These are phyloP conservation scores for Strongylocentrotus purpuratus DNA, from an alignment of 35 echinoderm and acorn worm species.

Conservation along the genomic window DNA sequence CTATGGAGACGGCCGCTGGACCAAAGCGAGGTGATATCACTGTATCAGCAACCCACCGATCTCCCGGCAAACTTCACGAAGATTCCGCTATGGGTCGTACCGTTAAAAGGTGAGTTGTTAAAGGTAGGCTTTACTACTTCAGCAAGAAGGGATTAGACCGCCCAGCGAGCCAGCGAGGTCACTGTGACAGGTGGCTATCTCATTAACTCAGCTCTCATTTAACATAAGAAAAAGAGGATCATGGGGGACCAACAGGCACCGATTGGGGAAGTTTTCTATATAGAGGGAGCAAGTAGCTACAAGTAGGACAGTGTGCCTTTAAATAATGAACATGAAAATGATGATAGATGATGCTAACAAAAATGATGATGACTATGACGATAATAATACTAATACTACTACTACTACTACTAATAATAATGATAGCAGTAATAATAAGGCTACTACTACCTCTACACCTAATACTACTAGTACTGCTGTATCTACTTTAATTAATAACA, in stretches of 20 bases:
- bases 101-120: background rate
- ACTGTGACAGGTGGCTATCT: too few species aligned
- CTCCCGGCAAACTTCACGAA: background rate
- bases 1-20: background rate
- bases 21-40: background rate
- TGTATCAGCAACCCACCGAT: constrained; percentile 38
- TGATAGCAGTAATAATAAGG: background rate
- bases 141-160: too few species aligned
- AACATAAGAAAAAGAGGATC: too few species aligned
- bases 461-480: background rate
- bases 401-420: background rate
- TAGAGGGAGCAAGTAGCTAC: too few species aligned
- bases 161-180: too few species aligned
- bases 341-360: background rate
- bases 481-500: background rate
- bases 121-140: too few species aligned
- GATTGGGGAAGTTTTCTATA: too few species aligned
- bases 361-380: background rate
- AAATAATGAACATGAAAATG: too few species aligned
- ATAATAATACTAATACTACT: background rate
- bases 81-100: background rate
- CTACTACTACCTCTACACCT: background rate
- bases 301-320: too few species aligned
- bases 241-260: too few species aligned
- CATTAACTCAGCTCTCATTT: too few species aligned